These are phyloP conservation scores for Latrodectus elegans DNA, from an alignment of 2,888 invertebrate species.

Conservation along the genomic window DNA sequence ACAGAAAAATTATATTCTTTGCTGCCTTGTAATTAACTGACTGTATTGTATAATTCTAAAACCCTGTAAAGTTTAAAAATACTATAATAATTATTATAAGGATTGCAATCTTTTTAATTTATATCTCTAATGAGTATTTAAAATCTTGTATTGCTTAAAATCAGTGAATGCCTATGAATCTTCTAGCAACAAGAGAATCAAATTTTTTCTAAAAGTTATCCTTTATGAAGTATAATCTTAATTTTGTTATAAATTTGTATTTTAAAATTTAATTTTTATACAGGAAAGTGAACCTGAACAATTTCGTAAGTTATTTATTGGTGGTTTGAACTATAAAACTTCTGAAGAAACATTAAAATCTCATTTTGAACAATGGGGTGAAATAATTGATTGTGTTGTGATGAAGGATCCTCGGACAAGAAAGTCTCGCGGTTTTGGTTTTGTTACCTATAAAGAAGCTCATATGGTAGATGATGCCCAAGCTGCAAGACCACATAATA, in stretches of 20 bases:
- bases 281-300: conserved; percentile 72
- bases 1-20: too few relatives aligned
- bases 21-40: too few relatives aligned
- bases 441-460: conserved; percentile 94
- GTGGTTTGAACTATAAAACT: conserved; percentile 94
- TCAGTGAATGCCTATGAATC: too few relatives aligned
- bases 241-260: neutral
- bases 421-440: conserved; percentile 96
- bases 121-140: too few relatives aligned
- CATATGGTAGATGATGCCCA: conserved; percentile 98
- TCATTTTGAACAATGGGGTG: conserved; percentile 96
- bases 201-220: too few relatives aligned
- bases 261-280: conserved; percentile 16
- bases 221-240: too few relatives aligned
- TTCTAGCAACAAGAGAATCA: too few relatives aligned
- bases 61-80: too few relatives aligned
- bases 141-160: too few relatives aligned
- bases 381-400: conserved; percentile 95
- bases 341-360: conserved; percentile 90
- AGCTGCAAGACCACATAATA: conserved; percentile 85
- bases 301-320: conserved; percentile 90
- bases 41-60: too few relatives aligned
- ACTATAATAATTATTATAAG: too few relatives aligned
- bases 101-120: too few relatives aligned
- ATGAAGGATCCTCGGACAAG: conserved; percentile 97